These are phyloP conservation scores for Allolobophora icterica DNA, from an alignment of 2,888 invertebrate genomes.

Conservation along the genomic window DNA sequence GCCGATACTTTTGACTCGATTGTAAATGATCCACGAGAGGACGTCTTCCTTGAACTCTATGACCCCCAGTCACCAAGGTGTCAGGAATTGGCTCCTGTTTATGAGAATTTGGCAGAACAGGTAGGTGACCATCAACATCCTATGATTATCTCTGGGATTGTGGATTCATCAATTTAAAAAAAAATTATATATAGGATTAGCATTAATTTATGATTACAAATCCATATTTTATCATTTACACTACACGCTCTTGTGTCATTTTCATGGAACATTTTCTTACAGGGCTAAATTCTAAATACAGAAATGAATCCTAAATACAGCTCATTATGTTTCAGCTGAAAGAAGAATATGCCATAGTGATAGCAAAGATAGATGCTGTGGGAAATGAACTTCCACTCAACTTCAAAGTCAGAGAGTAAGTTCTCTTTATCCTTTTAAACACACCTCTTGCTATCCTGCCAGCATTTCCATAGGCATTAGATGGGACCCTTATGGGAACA, in stretches of 20 bases:
- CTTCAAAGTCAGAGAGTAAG: neutral
- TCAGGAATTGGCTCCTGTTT: neutral
- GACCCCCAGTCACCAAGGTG: neutral
- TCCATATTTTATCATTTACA: neutral
- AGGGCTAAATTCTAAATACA: no score
- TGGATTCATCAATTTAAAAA: no score
- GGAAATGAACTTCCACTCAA: slow-evolving; percentile 11
- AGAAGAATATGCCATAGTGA: slow-evolving; percentile 9
- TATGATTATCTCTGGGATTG: neutral
- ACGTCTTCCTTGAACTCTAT: neutral
- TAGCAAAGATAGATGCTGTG: neutral
- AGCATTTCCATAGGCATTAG: no score
- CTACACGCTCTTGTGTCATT: neutral
- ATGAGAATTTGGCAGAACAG: neutral
- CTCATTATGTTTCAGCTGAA: neutral
- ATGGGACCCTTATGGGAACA: no score
- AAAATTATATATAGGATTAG: no score
- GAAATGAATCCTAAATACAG: neutral
- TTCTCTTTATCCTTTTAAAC: neutral
- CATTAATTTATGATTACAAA: neutral
- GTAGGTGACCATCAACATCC: neutral
- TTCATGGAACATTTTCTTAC: neutral
- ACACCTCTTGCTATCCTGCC: neutral
- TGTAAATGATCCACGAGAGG: neutral
- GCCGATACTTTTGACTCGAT: neutral